A percentile compares a stretch with the other conserved stretches of the same genome.
Evolutionary conservation across 2,113 vertebrate genomes (phyloP).

Genomic region (Saccopteryx bilineata): DNA sequence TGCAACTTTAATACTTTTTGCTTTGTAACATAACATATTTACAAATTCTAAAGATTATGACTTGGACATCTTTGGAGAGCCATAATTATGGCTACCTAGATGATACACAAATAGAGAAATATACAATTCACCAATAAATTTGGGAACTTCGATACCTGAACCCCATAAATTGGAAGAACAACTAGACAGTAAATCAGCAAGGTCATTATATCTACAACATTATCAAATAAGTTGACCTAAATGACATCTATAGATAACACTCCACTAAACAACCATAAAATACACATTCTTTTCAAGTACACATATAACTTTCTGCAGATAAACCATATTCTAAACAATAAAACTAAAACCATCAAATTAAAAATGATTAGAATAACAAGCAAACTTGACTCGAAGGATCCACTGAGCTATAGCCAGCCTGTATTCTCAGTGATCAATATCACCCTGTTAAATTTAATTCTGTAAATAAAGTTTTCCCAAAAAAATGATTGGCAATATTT

Average conservation of each 20-base stretch:
- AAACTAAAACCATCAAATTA: neutral
- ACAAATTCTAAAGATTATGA: neutral
- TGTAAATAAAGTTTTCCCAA: too few species aligned
- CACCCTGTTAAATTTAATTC: too few species aligned
- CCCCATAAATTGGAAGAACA: conserved; percentile 10
- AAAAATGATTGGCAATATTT: neutral
- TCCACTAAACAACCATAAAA: neutral
- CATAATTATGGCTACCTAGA: conserved; percentile 7
- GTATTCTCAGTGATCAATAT: too few species aligned
- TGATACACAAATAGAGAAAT: conserved; percentile 48
- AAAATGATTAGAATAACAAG: neutral
- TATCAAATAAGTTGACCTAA: conserved; percentile 26
- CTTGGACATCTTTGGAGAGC: neutral
- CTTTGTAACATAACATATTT: conserved; percentile 11
- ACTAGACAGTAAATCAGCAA: conserved; percentile 31
- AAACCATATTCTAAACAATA: conserved; percentile 7
- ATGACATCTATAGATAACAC: neutral
- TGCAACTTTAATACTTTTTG: conserved; percentile 43
- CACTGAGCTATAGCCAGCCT: too few species aligned
- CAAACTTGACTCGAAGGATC: too few species aligned
- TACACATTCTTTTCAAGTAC: neutral
- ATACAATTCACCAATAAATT: conserved; percentile 30
- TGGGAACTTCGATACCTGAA: conserved; percentile 2
- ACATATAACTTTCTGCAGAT: conserved; percentile 13
- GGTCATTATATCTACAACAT: neutral